Evolutionary conservation across 2,113 vertebrate species (phyloP).

Genomic region (Ramphastos sulfuratus): DNA sequence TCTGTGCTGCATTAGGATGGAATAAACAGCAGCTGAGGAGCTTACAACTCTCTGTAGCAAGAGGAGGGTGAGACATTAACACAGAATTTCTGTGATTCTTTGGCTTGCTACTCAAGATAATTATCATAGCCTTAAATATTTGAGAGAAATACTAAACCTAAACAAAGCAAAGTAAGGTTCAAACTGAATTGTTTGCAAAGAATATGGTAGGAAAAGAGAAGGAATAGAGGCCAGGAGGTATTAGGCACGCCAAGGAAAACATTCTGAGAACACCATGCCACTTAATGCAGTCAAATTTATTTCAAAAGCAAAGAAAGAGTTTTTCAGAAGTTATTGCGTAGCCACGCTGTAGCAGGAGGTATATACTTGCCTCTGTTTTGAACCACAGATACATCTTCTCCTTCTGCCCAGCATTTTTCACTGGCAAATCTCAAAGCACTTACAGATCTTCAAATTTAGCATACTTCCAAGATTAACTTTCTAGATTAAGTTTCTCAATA

Average conservation of each 20-base stretch:
- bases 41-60: not conserved
- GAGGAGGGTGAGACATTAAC: not conserved
- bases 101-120: slow-evolving; percentile 39
- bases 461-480: not conserved
- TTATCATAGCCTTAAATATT: slow-evolving; percentile 44
- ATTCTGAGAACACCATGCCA: slow-evolving; percentile 19
- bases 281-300: slow-evolving; percentile 36
- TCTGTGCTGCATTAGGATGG: not conserved
- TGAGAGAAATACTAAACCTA: slow-evolving; percentile 54
- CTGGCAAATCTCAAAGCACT: slow-evolving; percentile 40
- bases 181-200: slow-evolving; percentile 26
- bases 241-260: slow-evolving; percentile 49
- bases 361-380: slow-evolving; percentile 34
- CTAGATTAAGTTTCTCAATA: slow-evolving; percentile 24
- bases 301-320: slow-evolving; percentile 35
- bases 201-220: slow-evolving; percentile 28
- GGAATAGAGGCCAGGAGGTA: slow-evolving; percentile 1
- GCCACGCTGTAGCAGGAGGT: slow-evolving; percentile 18
- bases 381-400: slow-evolving; percentile 29
- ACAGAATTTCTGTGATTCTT: slow-evolving; percentile 51
- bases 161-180: slow-evolving; percentile 24
- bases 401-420: slow-evolving; percentile 27
- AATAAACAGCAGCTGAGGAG: not conserved
- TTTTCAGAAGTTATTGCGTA: slow-evolving; percentile 16
- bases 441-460: slow-evolving; percentile 31